A percentile compares a stretch with the other conserved stretches of the same genome.
Conservation (phyloP, 2,797 vertebrate species). For the Trachurus trachurus region DNA sequence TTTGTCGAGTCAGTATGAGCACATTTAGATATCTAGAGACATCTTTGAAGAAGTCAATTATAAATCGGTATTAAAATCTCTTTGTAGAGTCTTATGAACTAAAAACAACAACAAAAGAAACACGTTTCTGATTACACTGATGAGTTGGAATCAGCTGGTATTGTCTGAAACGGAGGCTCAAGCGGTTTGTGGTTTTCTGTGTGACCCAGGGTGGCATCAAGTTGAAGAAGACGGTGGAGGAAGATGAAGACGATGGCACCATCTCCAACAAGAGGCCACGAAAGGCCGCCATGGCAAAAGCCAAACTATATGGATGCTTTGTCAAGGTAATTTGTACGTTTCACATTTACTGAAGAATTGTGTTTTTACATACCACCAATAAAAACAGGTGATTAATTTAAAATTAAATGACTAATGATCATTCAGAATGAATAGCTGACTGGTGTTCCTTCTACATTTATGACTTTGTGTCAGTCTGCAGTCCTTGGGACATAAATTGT, state of each 20-base stretch:
- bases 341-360: not conserved
- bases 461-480: too few relatives aligned
- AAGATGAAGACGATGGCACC: slow-evolving; percentile 62
- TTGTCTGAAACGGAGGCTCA: not conserved
- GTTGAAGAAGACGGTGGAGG: slow-evolving; percentile 78
- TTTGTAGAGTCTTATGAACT: not conserved
- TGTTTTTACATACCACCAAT: too few relatives aligned
- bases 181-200: slow-evolving; percentile 22
- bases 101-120: not conserved
- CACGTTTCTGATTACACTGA: not conserved
- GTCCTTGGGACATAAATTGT: too few relatives aligned
- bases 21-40: not conserved
- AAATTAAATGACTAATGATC: too few relatives aligned
- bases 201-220: slow-evolving; percentile 86
- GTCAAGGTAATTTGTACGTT: slow-evolving; percentile 87
- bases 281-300: slow-evolving; percentile 67
- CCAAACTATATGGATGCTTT: slow-evolving; percentile 91
- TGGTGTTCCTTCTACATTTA: too few relatives aligned
- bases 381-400: too few relatives aligned
- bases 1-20: not conserved
- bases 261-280: slow-evolving; percentile 89
- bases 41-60: not conserved
- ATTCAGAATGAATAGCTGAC: too few relatives aligned
- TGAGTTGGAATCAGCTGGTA: not conserved
- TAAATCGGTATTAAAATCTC: not conserved